Base-by-base conservation (phyloP, 2,113 vertebrate species). In the Rostratula benghalensis region DNA sequence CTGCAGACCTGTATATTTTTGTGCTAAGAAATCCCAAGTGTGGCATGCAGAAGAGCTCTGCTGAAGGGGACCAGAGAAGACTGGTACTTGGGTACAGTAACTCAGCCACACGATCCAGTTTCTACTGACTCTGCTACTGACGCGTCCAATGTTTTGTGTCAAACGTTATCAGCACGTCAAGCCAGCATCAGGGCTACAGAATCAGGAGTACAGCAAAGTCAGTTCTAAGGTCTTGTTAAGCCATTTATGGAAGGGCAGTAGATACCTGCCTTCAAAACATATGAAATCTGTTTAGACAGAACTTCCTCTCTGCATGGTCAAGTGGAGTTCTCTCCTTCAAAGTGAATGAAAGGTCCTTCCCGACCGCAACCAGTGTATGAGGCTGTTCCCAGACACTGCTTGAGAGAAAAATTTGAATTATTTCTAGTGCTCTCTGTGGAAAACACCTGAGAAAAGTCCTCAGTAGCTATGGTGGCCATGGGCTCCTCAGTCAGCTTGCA, bases 1-100 rank as follows among this genome's bases (percentile, higher is more conserved):
- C 60, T 79, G 46, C 75, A 90, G 79, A 83, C 82, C 71, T 90
- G 64, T 46, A 10, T 79, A 78, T 86, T 83, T 94, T 93, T 83
- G 64, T 63, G 74, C 74, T 56, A 51, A 74, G 79, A 77, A 86
- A 63, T 74, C 64, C 60, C 6, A 43, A 83, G 27, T 1, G 30
- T 54, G 50, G 37, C 45, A 73, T 45, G 43, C 35, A 53, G 50
- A 83, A 69, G 57, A 73, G 78, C 50, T 76, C 54, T 70, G 51
- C 64, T 89, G 85, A 48, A 33, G 46, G 10, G 48, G 10, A 41
- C 13, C 30, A 39, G 88, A 46, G 71, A 67, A n/a, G 11, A 56
- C n/a, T 23, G 21, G 11, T 33, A 9, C 30, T 50, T 56, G 41
- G 67, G 75, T 60, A 22, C 51, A 51, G 56, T 27, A 81, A 75